Base-by-base conservation (phyloP, 2,888 invertebrate genomes). In the Ophion costatus region DNA sequence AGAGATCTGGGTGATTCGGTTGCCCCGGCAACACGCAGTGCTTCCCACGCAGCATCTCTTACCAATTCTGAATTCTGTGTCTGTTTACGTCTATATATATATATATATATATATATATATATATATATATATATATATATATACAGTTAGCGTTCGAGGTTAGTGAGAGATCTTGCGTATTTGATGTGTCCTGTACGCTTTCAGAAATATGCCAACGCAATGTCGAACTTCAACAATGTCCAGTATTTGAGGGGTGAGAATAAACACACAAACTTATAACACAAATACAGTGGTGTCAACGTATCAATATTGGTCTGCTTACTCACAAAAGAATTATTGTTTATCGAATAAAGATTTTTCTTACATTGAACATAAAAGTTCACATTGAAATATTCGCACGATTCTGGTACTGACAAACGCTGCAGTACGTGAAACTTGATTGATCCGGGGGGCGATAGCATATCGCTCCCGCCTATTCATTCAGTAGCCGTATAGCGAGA, bases 1-100 rank as follows among this genome's bases (percentile, higher is more conserved):
- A 78, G 61, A 75, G 86, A 91, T 91, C 89, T 91, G 86, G 91
- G 91, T 91, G 91, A 91, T 89, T 87, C 85, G 87, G 91, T 91
- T 91, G 90, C 91, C 80, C 87, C 38, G 83, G 91, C 91, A 91
- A 91, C 91, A 85, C 83, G 85, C 83, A 80, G 82, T 87, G 89
- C 90, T 87, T 88, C 89, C 91, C 88, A 90, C 91, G 91, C 89
- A 84, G 85, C 82, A 83, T 88, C 88, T 84, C 83, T 85, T 75
- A 77, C 79, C 57, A 73, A 73, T 75, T 84, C 70, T 45, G 67
- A 33, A 71, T 42, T 29, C 22, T 20, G 11, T 24, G 11, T n/a
- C n/a, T 42, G 67, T 22, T 61, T 42, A 24, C 7, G 14, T n/a
- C n/a, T 24, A 24, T 24, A 24, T 24, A 24, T 24, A 20, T 22